A percentile compares a stretch with the other conserved stretches of the same genome.
Evolutionary conservation across 2,797 vertebrate species (phyloP).

Genomic region (Poeciliopsis infans): DNA sequence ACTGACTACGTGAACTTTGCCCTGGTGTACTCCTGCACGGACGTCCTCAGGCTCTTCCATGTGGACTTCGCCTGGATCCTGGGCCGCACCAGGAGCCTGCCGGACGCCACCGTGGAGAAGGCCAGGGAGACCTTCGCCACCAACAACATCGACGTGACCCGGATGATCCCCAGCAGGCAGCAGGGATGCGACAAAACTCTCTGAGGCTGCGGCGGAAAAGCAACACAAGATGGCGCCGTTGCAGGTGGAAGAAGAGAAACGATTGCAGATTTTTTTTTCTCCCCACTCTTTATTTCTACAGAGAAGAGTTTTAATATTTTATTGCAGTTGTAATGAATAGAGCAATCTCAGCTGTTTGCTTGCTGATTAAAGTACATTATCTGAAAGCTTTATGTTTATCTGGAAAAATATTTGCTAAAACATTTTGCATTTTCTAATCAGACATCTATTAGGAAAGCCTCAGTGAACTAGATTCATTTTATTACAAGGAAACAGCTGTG

Average conservation of each 20-base stretch:
- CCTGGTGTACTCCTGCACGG: constrained; percentile 90
- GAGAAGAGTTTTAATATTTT: background rate
- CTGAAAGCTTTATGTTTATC: background rate
- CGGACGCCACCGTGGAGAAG: constrained; percentile 77
- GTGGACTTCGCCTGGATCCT: constrained; percentile 90
- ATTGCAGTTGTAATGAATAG: background rate
- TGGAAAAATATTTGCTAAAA: background rate
- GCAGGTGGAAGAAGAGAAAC: constrained; percentile 3
- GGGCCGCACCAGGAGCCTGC: constrained; percentile 83
- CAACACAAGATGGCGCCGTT: constrained; percentile 28
- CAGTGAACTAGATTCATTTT: background rate
- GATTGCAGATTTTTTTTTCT: background rate
- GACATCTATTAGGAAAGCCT: background rate
- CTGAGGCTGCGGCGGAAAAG: constrained; percentile 20
- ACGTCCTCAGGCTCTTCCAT: constrained; percentile 87
- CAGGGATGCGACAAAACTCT: constrained; percentile 80
- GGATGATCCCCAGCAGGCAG: constrained; percentile 86
- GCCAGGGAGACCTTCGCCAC: constrained; percentile 82
- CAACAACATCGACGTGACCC: constrained; percentile 82
- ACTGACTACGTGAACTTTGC: constrained; percentile 89
- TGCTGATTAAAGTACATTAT: constrained; percentile 10
- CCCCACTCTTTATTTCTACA: background rate
- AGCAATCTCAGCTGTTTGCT: background rate
- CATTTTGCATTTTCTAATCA: background rate
- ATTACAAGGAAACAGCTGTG: background rate